Evolutionary conservation across 53 echinoderm and acorn worm genomes (phyloP).

Genomic region (Arbacia lixula): DNA sequence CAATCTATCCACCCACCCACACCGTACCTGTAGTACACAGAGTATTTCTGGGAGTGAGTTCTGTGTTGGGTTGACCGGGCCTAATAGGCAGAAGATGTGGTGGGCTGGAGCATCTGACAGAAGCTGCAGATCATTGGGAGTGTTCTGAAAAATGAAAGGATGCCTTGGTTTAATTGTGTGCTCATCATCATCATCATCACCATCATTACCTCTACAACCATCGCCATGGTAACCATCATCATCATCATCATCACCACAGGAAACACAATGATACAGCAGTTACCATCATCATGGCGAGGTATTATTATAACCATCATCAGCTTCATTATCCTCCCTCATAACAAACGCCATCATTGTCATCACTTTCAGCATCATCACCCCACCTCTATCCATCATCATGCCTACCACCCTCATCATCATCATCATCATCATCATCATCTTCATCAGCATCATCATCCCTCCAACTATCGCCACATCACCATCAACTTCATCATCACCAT

Average conservation of each 20-base stretch:
- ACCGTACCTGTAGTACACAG: slow-evolving; percentile 91
- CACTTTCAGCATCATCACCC: neutral
- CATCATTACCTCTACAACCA: too few relatives aligned
- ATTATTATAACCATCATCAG: too few relatives aligned
- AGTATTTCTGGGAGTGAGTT: slow-evolving; percentile 92
- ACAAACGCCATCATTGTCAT: neutral
- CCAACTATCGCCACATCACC: neutral
- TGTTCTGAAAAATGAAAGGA: slow-evolving; percentile 71
- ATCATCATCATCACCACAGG: too few relatives aligned
- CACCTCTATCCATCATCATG: too few relatives aligned
- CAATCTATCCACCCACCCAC: neutral
- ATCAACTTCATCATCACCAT: neutral
- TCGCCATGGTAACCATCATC: too few relatives aligned
- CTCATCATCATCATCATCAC: too few relatives aligned
- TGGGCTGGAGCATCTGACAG: slow-evolving; percentile 96
- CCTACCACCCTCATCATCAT: too few relatives aligned
- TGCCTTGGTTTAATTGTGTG: too few relatives aligned
- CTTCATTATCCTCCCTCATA: too few relatives aligned
- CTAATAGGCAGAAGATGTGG: slow-evolving; percentile 92
- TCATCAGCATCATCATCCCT: neutral
- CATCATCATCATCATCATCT: neutral
- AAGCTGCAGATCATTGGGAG: slow-evolving; percentile 98
- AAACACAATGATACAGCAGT: too few relatives aligned
- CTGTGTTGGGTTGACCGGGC: slow-evolving; percentile 93
- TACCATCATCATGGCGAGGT: too few relatives aligned